Base-by-base conservation (phyloP, 2,113 vertebrate genomes). In the Chascanopsetta lugubris region DNA sequence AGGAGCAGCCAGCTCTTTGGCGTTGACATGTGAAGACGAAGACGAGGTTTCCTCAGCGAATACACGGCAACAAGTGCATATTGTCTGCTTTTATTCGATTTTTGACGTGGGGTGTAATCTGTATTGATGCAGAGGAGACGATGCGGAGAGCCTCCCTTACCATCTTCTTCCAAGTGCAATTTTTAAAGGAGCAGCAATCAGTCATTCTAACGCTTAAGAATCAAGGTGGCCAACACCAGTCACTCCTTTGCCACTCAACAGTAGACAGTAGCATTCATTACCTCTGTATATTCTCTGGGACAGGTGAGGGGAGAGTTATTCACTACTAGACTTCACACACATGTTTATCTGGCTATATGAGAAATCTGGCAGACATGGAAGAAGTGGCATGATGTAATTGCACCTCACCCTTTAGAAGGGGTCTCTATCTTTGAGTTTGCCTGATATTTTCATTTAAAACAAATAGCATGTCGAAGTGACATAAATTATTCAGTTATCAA, bases 1-100 rank as follows among this genome's bases (percentile, higher is more conserved):
- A 60, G 40, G 63, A 69, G 63, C 43, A 60, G 63, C 43, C 40
- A 10, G 61, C 61, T 55, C 69, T 58, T 59, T 78, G 63, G 24
- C 61, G 66, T 61, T 56, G 70, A 79, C 63, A 22, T 43, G 27
- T 58, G 69, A 18, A 71, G 61, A 45, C 4, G 10, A 61, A 59
- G 40, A 68, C 5, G 25, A 56, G 72, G 68, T 47, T 32, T 77
- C 65, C 32, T 59, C 59, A n/a, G 27, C 3, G 18, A 26, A 7
- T 27, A 46, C 72, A 72, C 36, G 26, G 69, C 60, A 58, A 69
- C 68, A 69, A 72, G 72, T 40, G 56, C 30, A 0, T 22, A 51
- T 65, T 47, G 45, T 61, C 38, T 66, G 8, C 7, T 9, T 21
- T 34, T 11, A 47, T 24, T 59, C 32, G 38, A 20, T 69, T 42